Percentiles rank a stretch among this genome's conserved stretches.
phyloP scores from a whole-genome alignment of 2,888 invertebrate species.

The Athalia rosae region DNA sequence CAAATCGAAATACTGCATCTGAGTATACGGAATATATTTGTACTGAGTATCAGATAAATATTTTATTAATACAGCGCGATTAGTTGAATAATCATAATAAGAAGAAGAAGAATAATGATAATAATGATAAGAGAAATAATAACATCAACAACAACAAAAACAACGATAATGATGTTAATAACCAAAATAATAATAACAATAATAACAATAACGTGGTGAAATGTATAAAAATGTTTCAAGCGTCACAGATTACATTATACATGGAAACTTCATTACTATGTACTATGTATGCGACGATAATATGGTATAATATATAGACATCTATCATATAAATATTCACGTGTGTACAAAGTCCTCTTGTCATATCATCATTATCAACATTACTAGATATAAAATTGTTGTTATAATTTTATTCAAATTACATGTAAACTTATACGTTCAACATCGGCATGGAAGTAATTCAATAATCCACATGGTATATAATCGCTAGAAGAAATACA shows the following conservation, averaged over 20 bases:
- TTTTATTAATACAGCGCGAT: slow-evolving; percentile 48
- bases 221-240: background rate
- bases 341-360: slow-evolving; percentile 55
- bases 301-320: slow-evolving; percentile 47
- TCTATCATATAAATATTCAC: slow-evolving; percentile 50
- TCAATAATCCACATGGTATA: too few species aligned
- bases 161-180: slow-evolving; percentile 48
- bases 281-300: slow-evolving; percentile 42
- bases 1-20: background rate
- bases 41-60: slow-evolving; percentile 29
- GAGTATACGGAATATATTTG: background rate
- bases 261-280: slow-evolving; percentile 48
- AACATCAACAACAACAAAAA: slow-evolving; percentile 45
- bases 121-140: slow-evolving; percentile 50
- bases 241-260: slow-evolving; percentile 43
- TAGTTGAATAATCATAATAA: slow-evolving; percentile 49
- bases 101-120: slow-evolving; percentile 46
- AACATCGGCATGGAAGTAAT: too few species aligned
- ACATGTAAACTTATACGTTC: too few species aligned
- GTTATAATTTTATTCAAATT: too few species aligned
- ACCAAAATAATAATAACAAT: slow-evolving; percentile 47
- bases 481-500: too few species aligned
- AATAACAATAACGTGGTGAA: background rate
- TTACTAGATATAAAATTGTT: background rate
- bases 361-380: slow-evolving; percentile 37